Evolutionary conservation across 2,797 vertebrate species (phyloP).

Genomic region (Cirrhinus mrigala): DNA sequence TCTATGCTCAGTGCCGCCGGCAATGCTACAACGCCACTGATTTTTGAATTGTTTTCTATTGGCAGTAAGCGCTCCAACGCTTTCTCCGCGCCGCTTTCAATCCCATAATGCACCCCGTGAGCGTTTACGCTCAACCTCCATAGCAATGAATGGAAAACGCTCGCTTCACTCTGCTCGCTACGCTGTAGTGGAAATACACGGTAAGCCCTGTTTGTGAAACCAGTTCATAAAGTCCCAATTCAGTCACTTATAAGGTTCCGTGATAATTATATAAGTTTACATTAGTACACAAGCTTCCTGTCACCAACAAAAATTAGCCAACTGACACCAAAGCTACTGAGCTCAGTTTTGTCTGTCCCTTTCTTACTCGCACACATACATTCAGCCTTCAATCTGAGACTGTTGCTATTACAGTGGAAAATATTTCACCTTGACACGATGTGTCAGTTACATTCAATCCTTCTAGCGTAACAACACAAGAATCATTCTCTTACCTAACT

Average conservation of each 20-base stretch:
- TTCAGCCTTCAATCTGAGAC: background rate
- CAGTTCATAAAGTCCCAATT: background rate
- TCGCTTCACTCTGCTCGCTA: no score
- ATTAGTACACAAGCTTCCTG: background rate
- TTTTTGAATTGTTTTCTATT: no score
- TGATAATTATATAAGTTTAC: background rate
- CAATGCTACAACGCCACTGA: no score
- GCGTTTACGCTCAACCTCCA: no score
- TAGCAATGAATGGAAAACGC: no score
- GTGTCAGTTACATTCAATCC: conserved; percentile 23
- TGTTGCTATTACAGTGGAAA: conserved; percentile 8
- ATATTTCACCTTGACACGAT: conserved; percentile 20
- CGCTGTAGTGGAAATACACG: no score
- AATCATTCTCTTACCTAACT: conserved; percentile 15
- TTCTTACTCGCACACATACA: conserved; percentile 8
- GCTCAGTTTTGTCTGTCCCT: background rate
- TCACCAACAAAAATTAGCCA: background rate
- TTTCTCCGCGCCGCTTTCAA: no score
- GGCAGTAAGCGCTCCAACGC: no score
- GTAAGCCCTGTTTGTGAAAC: no score
- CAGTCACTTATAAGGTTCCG: background rate
- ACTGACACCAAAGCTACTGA: background rate
- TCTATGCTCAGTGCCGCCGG: no score
- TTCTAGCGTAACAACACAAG: background rate
- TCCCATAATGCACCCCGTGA: no score